Percentiles rank a stretch among this genome's conserved stretches.
Conservation (phyloP, 2,113 vertebrate species). For the Nanger granti region DNA sequence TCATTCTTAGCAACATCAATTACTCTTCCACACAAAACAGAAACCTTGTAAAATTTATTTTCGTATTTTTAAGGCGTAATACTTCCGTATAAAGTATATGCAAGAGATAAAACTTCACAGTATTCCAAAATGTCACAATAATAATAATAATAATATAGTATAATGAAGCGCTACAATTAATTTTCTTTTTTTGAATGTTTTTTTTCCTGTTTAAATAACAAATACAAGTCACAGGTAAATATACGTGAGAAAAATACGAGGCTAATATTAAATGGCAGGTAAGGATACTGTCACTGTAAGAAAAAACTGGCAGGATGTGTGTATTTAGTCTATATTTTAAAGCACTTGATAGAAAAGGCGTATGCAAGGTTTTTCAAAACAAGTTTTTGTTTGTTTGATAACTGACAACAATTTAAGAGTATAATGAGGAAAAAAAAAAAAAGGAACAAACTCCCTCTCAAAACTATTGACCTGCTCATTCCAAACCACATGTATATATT, state of each 20-base stretch:
- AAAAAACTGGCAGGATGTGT: slow-evolving; percentile 90
- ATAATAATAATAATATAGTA: slow-evolving; percentile 88
- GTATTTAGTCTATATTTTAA: slow-evolving; percentile 90
- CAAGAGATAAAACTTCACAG: slow-evolving; percentile 92
- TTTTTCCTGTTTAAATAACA: slow-evolving; percentile 89
- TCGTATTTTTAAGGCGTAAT: slow-evolving; percentile 90
- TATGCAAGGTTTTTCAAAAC: slow-evolving; percentile 83
- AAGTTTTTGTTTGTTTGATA: slow-evolving; percentile 83
- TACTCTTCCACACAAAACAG: slow-evolving; percentile 91
- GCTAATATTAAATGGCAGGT: slow-evolving; percentile 90
- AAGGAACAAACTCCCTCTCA: slow-evolving; percentile 83
- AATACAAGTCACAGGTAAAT: slow-evolving; percentile 92
- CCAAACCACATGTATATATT: slow-evolving; percentile 70
- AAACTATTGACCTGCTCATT: slow-evolving; percentile 86
- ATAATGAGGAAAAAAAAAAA: slow-evolving; percentile 80
- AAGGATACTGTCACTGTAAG: slow-evolving; percentile 90
- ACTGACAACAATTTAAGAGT: slow-evolving; percentile 85
- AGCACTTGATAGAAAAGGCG: slow-evolving; percentile 91
- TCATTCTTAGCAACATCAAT: slow-evolving; percentile 91
- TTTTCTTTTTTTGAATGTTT: slow-evolving; percentile 81
- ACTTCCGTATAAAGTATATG: slow-evolving; percentile 92
- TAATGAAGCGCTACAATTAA: slow-evolving; percentile 91
- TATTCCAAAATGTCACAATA: slow-evolving; percentile 92
- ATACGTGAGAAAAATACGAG: slow-evolving; percentile 91
- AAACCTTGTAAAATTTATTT: slow-evolving; percentile 92